Evolutionary conservation across 2,113 vertebrate genomes (phyloP), one percentile per base, ranked within the genome.

Genomic region (Takifugu flavidus): DNA sequence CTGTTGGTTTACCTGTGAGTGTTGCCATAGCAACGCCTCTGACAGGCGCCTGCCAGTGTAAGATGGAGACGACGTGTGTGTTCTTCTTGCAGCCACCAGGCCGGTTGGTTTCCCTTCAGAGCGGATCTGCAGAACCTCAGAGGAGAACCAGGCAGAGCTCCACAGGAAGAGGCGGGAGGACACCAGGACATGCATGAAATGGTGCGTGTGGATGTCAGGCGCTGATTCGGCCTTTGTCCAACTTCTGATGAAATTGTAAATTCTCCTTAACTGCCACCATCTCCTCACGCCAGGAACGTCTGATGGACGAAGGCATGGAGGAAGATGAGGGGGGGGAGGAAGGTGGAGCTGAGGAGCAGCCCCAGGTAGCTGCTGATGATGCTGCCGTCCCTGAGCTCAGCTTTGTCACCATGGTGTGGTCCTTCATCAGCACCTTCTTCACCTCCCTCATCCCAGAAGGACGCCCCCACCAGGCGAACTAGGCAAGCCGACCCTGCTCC

Each of bases 371-470:
- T 4, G 49, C 79, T 20, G 20, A 20, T 20, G 20, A 20, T 20
- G 20, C 20, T 15, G 82, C 70, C 5, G 58, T 82, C 5, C 94
- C 87, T 0, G 92, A 92, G 67, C 93, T 92, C 0, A 90, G 91
- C 51, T 89, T 97, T 78, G 84, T 98, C 72, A 90, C 93, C 49
- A 91, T 94, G n/a, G 90, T 92, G 0, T 98, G 97, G 95, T 94
- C 96, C 60, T 99, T 98, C 82, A 89, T 98, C 83, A 95, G 93
- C 74, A 95, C 95, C 50, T 98, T 99, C 89, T 95, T 99, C 82
- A 97, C 95, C 60, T 99, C 97, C 0, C 92, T 99, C 13, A 94
- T 99, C 74, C 97, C 97, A 0, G 96, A 99, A 83, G 96, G 95
- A 27, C 94, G 93, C 56, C 91, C 94, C 53, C 94, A 94, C 28